These are phyloP conservation scores for Hydrotaea diabolus DNA, from an alignment of 2,888 invertebrate genomes.

Conservation along the genomic window DNA sequence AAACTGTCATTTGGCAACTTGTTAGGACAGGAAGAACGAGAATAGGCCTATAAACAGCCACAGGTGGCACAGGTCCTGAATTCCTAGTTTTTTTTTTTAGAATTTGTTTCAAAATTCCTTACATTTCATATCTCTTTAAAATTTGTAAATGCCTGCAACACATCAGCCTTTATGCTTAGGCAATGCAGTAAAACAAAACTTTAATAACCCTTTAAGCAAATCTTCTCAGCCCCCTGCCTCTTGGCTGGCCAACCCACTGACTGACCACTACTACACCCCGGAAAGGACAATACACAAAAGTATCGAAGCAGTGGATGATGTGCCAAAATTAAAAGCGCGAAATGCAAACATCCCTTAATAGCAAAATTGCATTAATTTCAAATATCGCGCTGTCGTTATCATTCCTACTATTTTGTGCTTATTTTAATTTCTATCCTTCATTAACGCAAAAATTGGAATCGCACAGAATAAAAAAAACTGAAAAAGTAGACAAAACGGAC, in stretches of 20 bases:
- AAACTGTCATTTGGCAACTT: too few species aligned
- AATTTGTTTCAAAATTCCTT: too few species aligned
- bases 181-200: background rate
- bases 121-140: too few species aligned
- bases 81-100: background rate
- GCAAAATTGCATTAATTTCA: constrained; percentile 66
- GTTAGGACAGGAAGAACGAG: too few species aligned
- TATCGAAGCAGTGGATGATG: background rate
- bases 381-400: constrained; percentile 12
- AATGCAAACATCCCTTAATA: constrained; percentile 65
- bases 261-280: constrained; percentile 45
- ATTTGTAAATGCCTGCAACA: too few species aligned
- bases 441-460: constrained; percentile 45
- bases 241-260: background rate
- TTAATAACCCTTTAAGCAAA: background rate
- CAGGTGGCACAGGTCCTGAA: background rate
- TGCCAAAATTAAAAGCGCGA: constrained; percentile 57
- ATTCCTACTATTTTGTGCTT: constrained; percentile 15
- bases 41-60: too few species aligned
- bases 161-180: background rate
- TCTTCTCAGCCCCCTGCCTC: background rate
- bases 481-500: constrained; percentile 27
- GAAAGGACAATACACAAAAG: too few species aligned
- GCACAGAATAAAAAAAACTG: background rate
- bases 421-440: constrained; percentile 62